Evolutionary conservation across 1,140 invertebrate species (phyloP), one percentile per base, ranked within the genome.

Genomic region (Thaumetopoea pityocampa): DNA sequence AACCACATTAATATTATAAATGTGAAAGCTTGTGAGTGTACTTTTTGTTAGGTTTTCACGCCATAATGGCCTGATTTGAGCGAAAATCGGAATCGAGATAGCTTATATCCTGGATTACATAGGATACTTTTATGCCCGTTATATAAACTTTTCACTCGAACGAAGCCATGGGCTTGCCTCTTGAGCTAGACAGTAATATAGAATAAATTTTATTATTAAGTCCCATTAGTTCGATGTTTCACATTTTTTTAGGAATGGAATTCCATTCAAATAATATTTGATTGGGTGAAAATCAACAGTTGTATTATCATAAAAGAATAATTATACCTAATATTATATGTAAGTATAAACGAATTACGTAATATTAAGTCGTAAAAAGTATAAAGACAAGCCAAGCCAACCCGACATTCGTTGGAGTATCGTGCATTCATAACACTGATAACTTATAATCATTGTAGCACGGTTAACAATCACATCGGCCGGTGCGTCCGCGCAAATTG

Each of bases 391-490:
- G 15, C 8, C n/a, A n/a, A n/a, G n/a, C n/a, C 32, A 22, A 32
- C 7, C 14, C 27, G 24, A 10, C 27, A 40, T 14, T 30, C 37
- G 20, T 42, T 18, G 18, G 22, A 44, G 56, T 61, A 71, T 67
- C 66, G 64, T 67, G 66, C 49, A 44, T 40, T 44, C 62, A 71
- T 73, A 71, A 60, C 45, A 51, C n/a, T n/a, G 67, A 71, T 73
- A 74, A 67, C 61, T 74, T 69, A 56, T 79, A 79, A 79, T 81
- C 74, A 67, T 64, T 64, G 60, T 55, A 42, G 35, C 47, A 67
- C 66, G 71, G 70, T 76, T 73, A 78, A 70, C 67, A 79, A 82
- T 79, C 74, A 76, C 61, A 74, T 57, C 52, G 47, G 57, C 32
- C 51, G 60, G 61, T 43, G 52, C 54, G 53, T 48, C 54, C 42